These are phyloP conservation scores for Microcebus griseorufus DNA, from an alignment of 2,113 vertebrate genomes.

Conservation along the genomic window DNA sequence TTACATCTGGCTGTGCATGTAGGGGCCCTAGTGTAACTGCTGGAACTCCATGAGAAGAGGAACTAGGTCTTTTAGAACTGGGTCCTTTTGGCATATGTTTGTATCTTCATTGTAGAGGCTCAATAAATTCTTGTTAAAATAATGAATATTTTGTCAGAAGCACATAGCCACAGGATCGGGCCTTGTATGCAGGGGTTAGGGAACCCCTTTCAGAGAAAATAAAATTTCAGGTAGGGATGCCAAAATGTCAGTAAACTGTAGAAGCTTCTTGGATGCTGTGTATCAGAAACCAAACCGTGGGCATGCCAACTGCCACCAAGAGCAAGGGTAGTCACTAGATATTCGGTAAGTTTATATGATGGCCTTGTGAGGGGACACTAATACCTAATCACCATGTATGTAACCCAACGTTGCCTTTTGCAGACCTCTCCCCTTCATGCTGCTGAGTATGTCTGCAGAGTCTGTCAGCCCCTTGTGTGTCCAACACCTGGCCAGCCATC, in stretches of 20 bases:
- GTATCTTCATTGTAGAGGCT: background rate
- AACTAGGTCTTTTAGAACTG: background rate
- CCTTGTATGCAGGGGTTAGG: background rate
- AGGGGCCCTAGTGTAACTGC: background rate
- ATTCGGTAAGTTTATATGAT: background rate
- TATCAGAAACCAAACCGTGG: background rate
- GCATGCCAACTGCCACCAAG: background rate
- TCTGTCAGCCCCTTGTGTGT: background rate
- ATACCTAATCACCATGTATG: no score
- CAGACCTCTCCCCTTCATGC: background rate
- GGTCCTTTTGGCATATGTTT: background rate
- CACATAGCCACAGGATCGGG: background rate
- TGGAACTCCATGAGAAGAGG: background rate
- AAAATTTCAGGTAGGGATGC: background rate
- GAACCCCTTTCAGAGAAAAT: background rate
- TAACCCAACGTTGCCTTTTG: background rate
- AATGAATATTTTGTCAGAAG: slow-evolving; percentile 8
- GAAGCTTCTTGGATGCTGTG: background rate
- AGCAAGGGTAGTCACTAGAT: background rate
- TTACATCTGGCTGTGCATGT: background rate
- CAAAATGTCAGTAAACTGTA: background rate
- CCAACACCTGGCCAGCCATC: background rate
- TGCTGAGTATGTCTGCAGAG: background rate
- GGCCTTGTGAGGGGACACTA: background rate
- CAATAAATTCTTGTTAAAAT: background rate